Evolutionary conservation across 2,113 vertebrate genomes (phyloP).

Genomic region (Corythornis madagascariensis): DNA sequence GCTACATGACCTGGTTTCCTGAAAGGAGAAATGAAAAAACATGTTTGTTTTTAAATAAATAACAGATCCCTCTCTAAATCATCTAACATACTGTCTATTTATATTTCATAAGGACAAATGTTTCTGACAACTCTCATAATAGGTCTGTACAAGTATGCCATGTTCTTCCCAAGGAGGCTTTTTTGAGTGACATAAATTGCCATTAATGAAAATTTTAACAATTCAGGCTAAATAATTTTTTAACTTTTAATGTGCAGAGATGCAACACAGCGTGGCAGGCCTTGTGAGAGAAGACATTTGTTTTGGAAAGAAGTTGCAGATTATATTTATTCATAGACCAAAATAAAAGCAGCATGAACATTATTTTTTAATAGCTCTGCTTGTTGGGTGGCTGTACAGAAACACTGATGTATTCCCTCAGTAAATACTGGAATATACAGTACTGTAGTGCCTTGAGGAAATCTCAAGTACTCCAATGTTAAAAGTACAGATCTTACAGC

Average conservation of each 20-base stretch:
- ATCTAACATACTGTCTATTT: constrained; percentile 82
- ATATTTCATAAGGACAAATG: constrained; percentile 94
- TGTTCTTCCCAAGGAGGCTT: constrained; percentile 81
- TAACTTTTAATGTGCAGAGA: constrained; percentile 86
- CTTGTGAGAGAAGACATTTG: constrained; percentile 73
- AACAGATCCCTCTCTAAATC: constrained; percentile 81
- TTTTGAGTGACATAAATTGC: constrained; percentile 89
- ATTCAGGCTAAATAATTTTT: constrained; percentile 88
- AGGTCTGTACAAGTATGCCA: constrained; percentile 86
- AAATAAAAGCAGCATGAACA: constrained; percentile 70
- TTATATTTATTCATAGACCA: constrained; percentile 67
- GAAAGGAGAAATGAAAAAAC: constrained; percentile 70
- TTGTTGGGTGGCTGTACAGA: constrained; percentile 51
- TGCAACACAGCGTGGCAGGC: constrained; percentile 73
- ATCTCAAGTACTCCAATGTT: constrained; percentile 36
- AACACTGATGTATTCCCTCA: constrained; percentile 61
- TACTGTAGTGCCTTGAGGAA: constrained; percentile 29
- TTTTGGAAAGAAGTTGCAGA: constrained; percentile 77
- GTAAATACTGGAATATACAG: constrained; percentile 55
- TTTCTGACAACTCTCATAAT: constrained; percentile 93
- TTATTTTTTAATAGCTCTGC: constrained; percentile 69
- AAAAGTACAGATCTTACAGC: constrained; percentile 28
- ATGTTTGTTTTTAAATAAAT: constrained; percentile 79
- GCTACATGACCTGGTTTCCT: constrained; percentile 70
- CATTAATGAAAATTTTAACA: constrained; percentile 93